Evolutionary conservation across 2,888 invertebrate species (phyloP).

Genomic region (Hypomecis punctinalis): DNA sequence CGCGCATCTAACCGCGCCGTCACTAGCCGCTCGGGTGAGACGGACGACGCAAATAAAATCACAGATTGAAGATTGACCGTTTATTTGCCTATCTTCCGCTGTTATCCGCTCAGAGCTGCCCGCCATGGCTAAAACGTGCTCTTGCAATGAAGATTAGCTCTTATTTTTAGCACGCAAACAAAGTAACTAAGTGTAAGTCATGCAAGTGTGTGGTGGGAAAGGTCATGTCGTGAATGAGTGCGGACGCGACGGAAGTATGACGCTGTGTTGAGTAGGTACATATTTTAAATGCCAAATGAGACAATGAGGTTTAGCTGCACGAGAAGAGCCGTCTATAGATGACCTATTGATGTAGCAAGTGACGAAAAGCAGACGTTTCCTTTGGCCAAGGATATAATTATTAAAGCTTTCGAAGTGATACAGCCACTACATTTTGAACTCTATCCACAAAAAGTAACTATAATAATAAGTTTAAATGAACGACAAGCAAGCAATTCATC

Average conservation of each 20-base stretch:
- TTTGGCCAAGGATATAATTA: too few relatives aligned
- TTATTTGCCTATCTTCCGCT: conserved; percentile 35
- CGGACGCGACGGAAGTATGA: background rate
- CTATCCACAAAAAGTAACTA: too few relatives aligned
- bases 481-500: too few relatives aligned
- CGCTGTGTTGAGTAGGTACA: too few relatives aligned
- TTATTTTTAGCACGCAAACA: conserved; percentile 13
- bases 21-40: conserved; percentile 47
- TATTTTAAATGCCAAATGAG: too few relatives aligned
- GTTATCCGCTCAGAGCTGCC: conserved; percentile 24
- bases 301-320: too few relatives aligned
- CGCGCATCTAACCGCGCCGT: conserved; percentile 51
- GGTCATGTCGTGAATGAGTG: conserved; percentile 13
- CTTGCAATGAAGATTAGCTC: conserved; percentile 7
- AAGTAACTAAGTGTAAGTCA: background rate
- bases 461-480: too few relatives aligned
- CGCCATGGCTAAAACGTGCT: conserved; percentile 17
- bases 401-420: too few relatives aligned
- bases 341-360: too few relatives aligned
- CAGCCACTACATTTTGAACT: too few relatives aligned
- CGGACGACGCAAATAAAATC: conserved; percentile 45
- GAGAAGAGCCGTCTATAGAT: too few relatives aligned
- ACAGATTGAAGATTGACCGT: conserved; percentile 43
- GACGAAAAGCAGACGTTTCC: too few relatives aligned
- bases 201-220: conserved; percentile 16